Conservation (phyloP, 2,113 vertebrate genomes). For the Mustela lutreola region DNA sequence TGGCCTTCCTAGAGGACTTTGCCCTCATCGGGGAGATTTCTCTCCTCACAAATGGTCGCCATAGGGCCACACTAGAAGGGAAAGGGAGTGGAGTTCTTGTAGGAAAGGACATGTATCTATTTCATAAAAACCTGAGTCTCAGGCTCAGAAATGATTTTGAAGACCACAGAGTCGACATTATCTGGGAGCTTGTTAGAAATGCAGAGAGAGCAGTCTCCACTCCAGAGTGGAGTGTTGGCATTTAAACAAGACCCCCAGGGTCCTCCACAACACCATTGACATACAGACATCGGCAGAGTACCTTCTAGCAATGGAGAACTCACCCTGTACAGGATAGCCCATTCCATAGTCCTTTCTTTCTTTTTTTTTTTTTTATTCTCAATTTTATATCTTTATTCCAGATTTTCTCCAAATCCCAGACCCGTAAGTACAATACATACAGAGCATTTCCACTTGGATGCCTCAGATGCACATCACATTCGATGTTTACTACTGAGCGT, state of each 20-base stretch:
- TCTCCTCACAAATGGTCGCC: neutral
- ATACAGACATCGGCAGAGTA: neutral
- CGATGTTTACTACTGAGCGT: neutral
- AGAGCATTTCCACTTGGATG: neutral
- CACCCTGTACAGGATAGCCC: no score
- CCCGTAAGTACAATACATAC: neutral
- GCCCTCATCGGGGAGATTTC: neutral
- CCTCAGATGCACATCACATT: neutral
- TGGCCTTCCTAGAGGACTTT: neutral
- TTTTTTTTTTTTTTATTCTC: neutral
- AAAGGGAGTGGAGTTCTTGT: neutral
- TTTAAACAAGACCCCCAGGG: neutral
- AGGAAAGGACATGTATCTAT: neutral
- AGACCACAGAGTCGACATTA: neutral
- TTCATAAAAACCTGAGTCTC: neutral
- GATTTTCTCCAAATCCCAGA: neutral
- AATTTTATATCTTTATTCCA: neutral
- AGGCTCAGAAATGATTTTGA: neutral
- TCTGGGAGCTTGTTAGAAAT: neutral
- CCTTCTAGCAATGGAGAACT: neutral
- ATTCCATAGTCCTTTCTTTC: neutral
- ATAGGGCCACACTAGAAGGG: neutral
- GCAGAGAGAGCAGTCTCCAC: neutral
- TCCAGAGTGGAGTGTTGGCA: neutral
- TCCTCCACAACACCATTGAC: accelerated